Conservation (phyloP, 2,797 vertebrate genomes). For the Darevskia mixta region DNA sequence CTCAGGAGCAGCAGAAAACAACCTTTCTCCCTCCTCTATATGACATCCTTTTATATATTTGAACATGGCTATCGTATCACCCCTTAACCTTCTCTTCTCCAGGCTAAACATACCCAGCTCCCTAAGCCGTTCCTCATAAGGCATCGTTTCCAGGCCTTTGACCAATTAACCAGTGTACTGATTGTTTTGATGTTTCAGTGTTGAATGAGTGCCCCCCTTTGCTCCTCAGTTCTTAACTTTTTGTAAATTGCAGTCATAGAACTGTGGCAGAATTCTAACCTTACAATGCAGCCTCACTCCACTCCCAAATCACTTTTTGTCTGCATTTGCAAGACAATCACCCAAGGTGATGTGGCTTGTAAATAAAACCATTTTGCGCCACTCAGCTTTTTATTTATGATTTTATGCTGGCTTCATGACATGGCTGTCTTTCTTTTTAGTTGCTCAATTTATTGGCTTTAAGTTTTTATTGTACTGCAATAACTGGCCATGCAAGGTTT, state of each 20-base stretch:
- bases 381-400: neutral
- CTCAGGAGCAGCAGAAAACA: too few species aligned
- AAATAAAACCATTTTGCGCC: neutral
- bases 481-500: neutral
- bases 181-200: neutral
- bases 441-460: neutral
- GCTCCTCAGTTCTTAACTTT: neutral
- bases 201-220: neutral
- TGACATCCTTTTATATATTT: too few species aligned
- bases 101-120: too few species aligned
- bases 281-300: neutral
- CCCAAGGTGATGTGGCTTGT: neutral
- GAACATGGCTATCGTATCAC: too few species aligned
- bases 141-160: too few species aligned
- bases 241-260: neutral
- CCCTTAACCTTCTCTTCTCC: too few species aligned
- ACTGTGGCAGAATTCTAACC: neutral
- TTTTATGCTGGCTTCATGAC: neutral
- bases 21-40: too few species aligned
- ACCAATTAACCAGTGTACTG: neutral
- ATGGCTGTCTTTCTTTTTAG: neutral
- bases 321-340: neutral
- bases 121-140: too few species aligned
- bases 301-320: too few species aligned
- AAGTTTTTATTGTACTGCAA: neutral